A percentile compares a stretch with the other conserved stretches of the same genome.
Conservation (phyloP, 2,113 vertebrate genomes). For the Bombycilla garrulus region DNA sequence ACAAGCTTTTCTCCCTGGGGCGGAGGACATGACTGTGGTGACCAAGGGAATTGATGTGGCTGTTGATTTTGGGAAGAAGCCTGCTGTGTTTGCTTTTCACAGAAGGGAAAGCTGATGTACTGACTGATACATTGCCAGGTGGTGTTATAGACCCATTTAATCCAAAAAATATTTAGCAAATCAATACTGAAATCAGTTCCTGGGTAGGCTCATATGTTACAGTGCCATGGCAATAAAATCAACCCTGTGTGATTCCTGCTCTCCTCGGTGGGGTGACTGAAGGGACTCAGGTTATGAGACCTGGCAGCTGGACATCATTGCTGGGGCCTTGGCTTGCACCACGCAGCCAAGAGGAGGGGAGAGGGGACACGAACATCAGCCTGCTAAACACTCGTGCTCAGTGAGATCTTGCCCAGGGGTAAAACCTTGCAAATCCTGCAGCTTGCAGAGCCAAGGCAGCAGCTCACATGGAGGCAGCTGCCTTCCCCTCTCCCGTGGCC, state of each 20-base stretch:
- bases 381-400: background rate
- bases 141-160: background rate
- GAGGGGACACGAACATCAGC: background rate
- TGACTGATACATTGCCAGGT: background rate
- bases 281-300: background rate
- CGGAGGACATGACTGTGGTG: background rate
- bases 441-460: background rate
- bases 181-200: background rate
- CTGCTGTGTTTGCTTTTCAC: background rate
- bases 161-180: background rate
- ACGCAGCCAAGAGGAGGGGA: background rate
- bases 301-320: background rate
- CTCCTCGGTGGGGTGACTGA: background rate
- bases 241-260: background rate
- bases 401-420: background rate
- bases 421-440: background rate
- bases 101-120: background rate
- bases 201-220: background rate
- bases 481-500: background rate
- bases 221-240: background rate
- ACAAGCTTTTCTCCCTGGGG: background rate
- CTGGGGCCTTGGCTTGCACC: background rate
- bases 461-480: fast-evolving
- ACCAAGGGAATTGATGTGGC: background rate
- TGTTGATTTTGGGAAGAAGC: background rate